phyloP scores from a whole-genome alignment of 2,888 invertebrate species.

The Acheta domesticus region DNA sequence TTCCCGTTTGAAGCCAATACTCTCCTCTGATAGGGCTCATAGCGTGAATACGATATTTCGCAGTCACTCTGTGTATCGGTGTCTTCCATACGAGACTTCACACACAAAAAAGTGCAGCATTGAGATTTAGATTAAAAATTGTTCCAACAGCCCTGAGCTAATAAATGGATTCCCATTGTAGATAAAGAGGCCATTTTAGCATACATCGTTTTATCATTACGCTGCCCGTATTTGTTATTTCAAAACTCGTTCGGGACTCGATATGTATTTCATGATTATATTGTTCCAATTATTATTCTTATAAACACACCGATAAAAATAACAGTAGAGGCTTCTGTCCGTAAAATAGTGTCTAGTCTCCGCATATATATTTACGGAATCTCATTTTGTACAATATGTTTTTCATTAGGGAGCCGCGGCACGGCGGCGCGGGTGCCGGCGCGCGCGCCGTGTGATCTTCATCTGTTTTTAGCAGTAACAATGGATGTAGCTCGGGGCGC shows the following conservation, averaged over 20 bases:
- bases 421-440: constrained; percentile 19
- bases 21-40: neutral
- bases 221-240: constrained; percentile 18
- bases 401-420: neutral
- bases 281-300: constrained; percentile 18
- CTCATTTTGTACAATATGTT: constrained; percentile 18
- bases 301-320: constrained; percentile 4
- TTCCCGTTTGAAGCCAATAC: constrained; percentile 18
- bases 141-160: constrained; percentile 10
- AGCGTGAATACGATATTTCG: neutral
- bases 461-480: constrained; percentile 27
- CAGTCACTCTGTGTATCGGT: neutral
- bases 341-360: constrained; percentile 3
- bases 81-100: constrained; percentile 1
- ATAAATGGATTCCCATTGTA: constrained; percentile 18
- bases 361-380: constrained; percentile 9
- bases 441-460: constrained; percentile 24
- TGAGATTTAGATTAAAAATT: constrained; percentile 18
- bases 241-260: constrained; percentile 7
- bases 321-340: constrained; percentile 4
- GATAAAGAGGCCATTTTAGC: constrained; percentile 18
- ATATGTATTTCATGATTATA: constrained; percentile 18
- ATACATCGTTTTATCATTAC: constrained; percentile 18
- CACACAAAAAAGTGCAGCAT: neutral
- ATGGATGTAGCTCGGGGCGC: constrained; percentile 23